phyloP scores from a whole-genome alignment of 2,888 invertebrate genomes.

The Ophraella communa region DNA sequence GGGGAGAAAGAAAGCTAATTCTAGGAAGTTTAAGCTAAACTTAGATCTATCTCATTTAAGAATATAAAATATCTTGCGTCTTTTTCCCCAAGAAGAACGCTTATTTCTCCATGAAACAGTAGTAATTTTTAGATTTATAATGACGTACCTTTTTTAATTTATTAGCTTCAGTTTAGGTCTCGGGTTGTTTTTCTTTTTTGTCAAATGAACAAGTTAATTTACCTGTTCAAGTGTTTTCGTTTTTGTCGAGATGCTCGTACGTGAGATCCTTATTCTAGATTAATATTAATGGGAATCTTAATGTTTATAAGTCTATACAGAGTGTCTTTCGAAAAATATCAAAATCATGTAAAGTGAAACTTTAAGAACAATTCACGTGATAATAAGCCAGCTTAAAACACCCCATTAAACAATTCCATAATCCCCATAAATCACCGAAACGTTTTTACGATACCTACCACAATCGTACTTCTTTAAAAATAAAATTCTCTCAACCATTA shows the following conservation, averaged over 20 bases:
- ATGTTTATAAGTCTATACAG: neutral
- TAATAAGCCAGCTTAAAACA: too few relatives aligned
- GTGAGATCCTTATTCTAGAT: constrained; percentile 23
- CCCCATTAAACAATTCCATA: too few relatives aligned
- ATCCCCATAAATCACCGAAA: neutral
- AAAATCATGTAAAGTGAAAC: too few relatives aligned
- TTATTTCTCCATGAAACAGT: constrained; percentile 41
- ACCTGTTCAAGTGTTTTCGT: constrained; percentile 30
- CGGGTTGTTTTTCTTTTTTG: constrained; percentile 27
- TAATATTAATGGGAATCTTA: constrained; percentile 22
- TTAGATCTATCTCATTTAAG: constrained; percentile 32
- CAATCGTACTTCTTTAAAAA: neutral
- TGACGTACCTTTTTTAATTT: constrained; percentile 31
- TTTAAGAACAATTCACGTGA: too few relatives aligned
- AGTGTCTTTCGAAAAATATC: neutral
- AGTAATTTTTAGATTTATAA: constrained; percentile 41
- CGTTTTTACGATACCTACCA: neutral
- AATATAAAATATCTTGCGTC: constrained; percentile 38
- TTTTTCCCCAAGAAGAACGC: constrained; percentile 26
- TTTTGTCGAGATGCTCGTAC: constrained; percentile 14
- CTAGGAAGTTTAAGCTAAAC: too few relatives aligned
- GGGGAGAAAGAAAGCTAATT: too few relatives aligned
- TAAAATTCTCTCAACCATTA: neutral
- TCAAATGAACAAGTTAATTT: constrained; percentile 38
- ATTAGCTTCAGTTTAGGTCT: constrained; percentile 24